Evolutionary conservation across 1,140 invertebrate genomes (phyloP), one percentile per base, ranked within the genome.

Genomic region (Pinna nobilis): DNA sequence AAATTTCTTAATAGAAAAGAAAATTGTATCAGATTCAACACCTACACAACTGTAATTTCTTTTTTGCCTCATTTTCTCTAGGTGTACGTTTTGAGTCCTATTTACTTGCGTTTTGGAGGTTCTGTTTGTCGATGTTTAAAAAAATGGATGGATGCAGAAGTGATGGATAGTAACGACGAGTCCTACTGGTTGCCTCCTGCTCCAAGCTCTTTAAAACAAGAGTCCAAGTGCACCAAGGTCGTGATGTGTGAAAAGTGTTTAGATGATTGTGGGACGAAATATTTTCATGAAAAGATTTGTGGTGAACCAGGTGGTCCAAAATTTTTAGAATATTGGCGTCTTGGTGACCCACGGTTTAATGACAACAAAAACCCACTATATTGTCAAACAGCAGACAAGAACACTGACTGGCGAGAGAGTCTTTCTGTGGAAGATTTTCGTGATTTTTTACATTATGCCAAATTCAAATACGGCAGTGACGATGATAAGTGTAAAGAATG

Each of bases 31-130:
- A n/a, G n/a, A n/a, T n/a, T n/a, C n/a, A n/a, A n/a, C n/a, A n/a
- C n/a, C n/a, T n/a, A n/a, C n/a, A n/a, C n/a, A n/a, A n/a, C n/a
- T n/a, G n/a, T n/a, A n/a, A n/a, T n/a, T n/a, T n/a, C n/a, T n/a
- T n/a, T 44, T 9, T 44, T 44, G n/a, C n/a, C 18, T 67, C 15
- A 5, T 47, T 44, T 61, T 47, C 2, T 49, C 0, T 25, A 83
- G 81, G 81, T 83, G 28, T 84, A 84, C 65, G 66, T 83, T 37
- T 65, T 84, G 25, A 74, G 74, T 74, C 80, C 83, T n/a, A 77
- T 84, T 4, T 84, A 82, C 70, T 68, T 84, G 57, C 76, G 79
- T 39, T 83, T 84, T 76, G 81, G 83, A 61, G 82, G 83, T 28
- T 83, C 81, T 20, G 77, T 82, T 11, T 79, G 77, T 55, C 74